Evolutionary conservation across 2,888 invertebrate species (phyloP), one percentile per base, ranked within the genome.

Genomic region (Pachydiplax longipennis): DNA sequence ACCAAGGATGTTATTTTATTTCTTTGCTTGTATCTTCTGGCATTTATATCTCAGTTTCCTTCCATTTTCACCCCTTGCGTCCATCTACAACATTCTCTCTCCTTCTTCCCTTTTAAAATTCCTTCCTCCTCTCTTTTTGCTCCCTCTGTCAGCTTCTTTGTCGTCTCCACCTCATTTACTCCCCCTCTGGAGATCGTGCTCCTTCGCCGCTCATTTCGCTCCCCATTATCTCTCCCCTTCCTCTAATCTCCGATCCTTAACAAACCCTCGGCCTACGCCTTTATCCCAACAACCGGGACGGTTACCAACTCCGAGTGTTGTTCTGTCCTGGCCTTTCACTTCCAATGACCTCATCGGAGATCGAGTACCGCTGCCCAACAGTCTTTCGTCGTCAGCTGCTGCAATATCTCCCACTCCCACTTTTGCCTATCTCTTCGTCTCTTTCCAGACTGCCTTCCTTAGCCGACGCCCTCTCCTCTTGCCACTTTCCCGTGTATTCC

Each of bases 271-370:
- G 53, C 58, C 35, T 31, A 44, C 13, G 13, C 35, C 65, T 31
- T 73, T 10, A 25, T 25, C 73, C 73, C 25, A 25, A 53, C 53
- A 53, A 53, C 44, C 44, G n/a, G 65, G 65, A 65, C 31, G 25
- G 73, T 73, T 73, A 73, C 73, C 73, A 73, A 65, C 65, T 65
- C 65, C 65, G 65, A 73, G 73, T 73, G 73, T 73, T 73, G 83
- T 58, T 58, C 87, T 35, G 18, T 25, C 3, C 22, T 83, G 83
- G 53, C 44, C 83, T 48, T 83, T 83, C 83, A 58, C 58, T 58
- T 83, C 83, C 58, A 58, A 53, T 83, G 83, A 83, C 83, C 83
- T 83, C 83, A 83, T 83, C 82, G 53, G 48, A 6, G 82, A 18
- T 13, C 82, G 53, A 73, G 53, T n/a, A 48, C 48, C 31, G 83